Evolutionary conservation across 2,113 vertebrate species (phyloP), one percentile per base, ranked within the genome.

Genomic region (Brachyistius frenatus): DNA sequence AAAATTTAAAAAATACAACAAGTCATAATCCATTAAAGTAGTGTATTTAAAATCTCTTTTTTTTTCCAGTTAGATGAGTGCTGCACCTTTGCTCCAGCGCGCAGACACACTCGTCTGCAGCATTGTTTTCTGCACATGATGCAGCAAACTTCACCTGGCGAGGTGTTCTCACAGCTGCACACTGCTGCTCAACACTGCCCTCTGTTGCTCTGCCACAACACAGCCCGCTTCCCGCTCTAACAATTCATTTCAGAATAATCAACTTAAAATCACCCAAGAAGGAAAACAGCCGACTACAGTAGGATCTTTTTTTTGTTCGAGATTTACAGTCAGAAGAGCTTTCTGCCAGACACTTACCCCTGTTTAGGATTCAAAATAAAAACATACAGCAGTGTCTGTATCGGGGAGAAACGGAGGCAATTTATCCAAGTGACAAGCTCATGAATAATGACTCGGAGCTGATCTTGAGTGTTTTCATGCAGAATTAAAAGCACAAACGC

Each of bases 121-220:
- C 6, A 44, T 5, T 44, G 33, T 7, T 4, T 0, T 2, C n/a
- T 49, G 66, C 70, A 68, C 67, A 71, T 36, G 56, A 68, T 46
- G 73, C 73, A 74, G 31, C 60, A 67, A 49, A 67, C 71, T 57
- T 80, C 81, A 91, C 89, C 91, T 89, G 89, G 56, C 53, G 55
- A 87, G 81, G 80, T 83, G 80, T 72, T 31, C 3, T 14, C 55
- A 15, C 80, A 54, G 67, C 80, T 74, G 78, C 0, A 39, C 61
- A 81, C 71, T 2, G 81, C 85, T 73, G 91, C 94, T 89, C 84
- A 93, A 94, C 90, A 94, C 88, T 93, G 93, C 92, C 94, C 94
- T 89, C 94, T 95, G 80, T 89, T 54, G 93, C n/a, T 15, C 56
- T 8, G 16, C 30, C 0, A 37, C 16, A 4, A 31, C 63, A 80